Percentiles rank a stretch among this genome's conserved stretches.
These are phyloP conservation scores for Centropristis striata DNA, from an alignment of 2,113 vertebrate genomes.

Conservation along the genomic window DNA sequence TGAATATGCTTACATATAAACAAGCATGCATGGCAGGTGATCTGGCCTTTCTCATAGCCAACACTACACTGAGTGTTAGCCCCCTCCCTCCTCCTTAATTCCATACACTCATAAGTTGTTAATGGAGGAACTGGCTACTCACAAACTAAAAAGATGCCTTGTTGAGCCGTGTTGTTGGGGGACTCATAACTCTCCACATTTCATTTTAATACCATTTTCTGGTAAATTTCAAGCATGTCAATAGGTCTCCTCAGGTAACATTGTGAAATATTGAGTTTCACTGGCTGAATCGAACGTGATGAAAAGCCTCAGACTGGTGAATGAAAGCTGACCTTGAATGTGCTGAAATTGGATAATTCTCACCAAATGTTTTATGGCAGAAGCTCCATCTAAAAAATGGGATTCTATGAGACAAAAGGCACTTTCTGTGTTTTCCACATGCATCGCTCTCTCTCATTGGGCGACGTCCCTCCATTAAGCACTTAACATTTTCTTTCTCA, in stretches of 20 bases:
- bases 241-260: conserved; percentile 54
- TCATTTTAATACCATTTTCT: conserved; percentile 59
- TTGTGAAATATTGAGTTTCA: conserved; percentile 60
- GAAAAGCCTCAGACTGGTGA: conserved; percentile 34
- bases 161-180: conserved; percentile 23
- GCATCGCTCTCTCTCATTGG: background rate
- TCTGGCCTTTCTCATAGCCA: conserved; percentile 65
- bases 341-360: conserved; percentile 50
- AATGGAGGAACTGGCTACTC: conserved; percentile 48
- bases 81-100: conserved; percentile 1
- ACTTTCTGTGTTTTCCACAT: conserved; percentile 33
- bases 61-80: conserved; percentile 41
- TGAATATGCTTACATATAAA: conserved; percentile 32
- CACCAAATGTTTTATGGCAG: conserved; percentile 45
- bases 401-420: conserved; percentile 37
- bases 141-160: conserved; percentile 51
- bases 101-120: conserved; percentile 58
- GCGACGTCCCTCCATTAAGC: background rate
- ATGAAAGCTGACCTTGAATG: conserved; percentile 56
- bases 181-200: conserved; percentile 35
- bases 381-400: conserved; percentile 13
- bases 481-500: conserved; percentile 8
- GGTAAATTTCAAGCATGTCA: conserved; percentile 63
- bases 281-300: conserved; percentile 44
- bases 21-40: conserved; percentile 45